Conservation (phyloP, 2,113 vertebrate genomes). For the Corydoras maculifer region DNA sequence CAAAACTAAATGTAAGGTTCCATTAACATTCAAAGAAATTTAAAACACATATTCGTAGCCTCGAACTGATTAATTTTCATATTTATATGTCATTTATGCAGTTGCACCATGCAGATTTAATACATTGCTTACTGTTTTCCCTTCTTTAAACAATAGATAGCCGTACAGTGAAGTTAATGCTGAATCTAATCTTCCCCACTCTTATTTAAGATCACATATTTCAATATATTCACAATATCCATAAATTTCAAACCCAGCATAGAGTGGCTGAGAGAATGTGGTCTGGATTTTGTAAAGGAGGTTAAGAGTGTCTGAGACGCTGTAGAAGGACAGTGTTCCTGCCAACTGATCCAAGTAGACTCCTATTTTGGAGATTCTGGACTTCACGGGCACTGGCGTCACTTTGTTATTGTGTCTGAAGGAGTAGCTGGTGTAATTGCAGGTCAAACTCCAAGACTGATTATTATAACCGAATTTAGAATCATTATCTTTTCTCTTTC, state of each 20-base stretch:
- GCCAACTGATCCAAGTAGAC: constrained; percentile 39
- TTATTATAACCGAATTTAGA: neutral
- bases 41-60: too few relatives aligned
- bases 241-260: constrained; percentile 23
- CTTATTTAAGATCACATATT: neutral
- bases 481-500: neutral
- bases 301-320: constrained; percentile 38
- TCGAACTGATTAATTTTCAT: too few relatives aligned
- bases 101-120: too few relatives aligned
- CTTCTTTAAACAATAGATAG: too few relatives aligned
- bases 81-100: too few relatives aligned
- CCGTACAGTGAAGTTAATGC: neutral
- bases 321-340: constrained; percentile 45
- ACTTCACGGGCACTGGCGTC: neutral
- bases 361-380: constrained; percentile 19
- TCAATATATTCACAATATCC: neutral
- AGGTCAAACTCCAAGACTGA: constrained; percentile 2
- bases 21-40: too few relatives aligned
- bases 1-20: too few relatives aligned
- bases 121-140: too few relatives aligned
- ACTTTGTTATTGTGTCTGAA: constrained; percentile 6
- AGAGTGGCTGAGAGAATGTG: constrained; percentile 39
- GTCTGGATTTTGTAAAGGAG: constrained; percentile 37
- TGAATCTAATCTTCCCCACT: neutral
- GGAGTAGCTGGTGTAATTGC: neutral